Evolutionary conservation across 2,113 vertebrate species (phyloP).

Genomic region (Picathartes gymnocephalus): DNA sequence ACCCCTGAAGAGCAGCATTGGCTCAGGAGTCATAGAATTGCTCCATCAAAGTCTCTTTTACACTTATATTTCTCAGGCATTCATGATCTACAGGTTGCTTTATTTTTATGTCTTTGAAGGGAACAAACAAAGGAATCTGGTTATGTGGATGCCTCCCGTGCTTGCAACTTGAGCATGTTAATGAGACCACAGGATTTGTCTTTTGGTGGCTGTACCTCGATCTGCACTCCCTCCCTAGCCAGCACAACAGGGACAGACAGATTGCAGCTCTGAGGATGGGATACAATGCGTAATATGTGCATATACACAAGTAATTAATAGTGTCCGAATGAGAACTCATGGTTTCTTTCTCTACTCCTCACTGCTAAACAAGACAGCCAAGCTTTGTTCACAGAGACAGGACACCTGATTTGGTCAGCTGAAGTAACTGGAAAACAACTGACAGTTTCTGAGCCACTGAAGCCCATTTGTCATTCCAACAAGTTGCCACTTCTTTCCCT

Average conservation of each 20-base stretch:
- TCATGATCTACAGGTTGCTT: neutral
- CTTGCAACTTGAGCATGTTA: neutral
- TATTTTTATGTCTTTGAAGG: neutral
- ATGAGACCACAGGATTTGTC: neutral
- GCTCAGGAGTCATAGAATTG: neutral
- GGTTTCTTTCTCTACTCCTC: neutral
- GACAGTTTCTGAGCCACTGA: neutral
- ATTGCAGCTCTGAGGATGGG: neutral
- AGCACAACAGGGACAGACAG: neutral
- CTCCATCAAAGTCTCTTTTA: neutral
- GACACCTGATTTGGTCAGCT: neutral
- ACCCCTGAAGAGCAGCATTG: neutral
- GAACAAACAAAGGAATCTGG: neutral
- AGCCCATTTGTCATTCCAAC: neutral
- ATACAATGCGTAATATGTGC: neutral
- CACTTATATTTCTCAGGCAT: neutral
- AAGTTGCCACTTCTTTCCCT: neutral
- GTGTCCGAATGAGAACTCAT: neutral
- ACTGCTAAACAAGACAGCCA: neutral
- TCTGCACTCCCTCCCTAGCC: neutral
- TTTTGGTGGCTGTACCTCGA: neutral
- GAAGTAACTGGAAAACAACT: neutral
- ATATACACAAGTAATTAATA: neutral
- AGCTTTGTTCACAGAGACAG: neutral
- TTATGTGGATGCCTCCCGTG: neutral